Evolutionary conservation across 1,140 invertebrate species (phyloP).

Genomic region (Cyphomyrmex costatus): DNA sequence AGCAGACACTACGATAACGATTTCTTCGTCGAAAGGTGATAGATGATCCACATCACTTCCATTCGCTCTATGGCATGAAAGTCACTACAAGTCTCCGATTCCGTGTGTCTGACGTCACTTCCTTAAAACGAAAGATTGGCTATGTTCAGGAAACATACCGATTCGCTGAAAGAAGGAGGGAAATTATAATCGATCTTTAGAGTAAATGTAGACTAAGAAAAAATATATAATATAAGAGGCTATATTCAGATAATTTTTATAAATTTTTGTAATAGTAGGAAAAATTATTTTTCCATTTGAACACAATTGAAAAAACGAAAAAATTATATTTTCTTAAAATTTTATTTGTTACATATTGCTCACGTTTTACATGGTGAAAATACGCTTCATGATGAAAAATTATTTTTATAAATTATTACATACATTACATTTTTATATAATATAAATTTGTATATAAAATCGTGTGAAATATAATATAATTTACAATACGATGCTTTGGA

Average conservation of each 20-base stretch:
- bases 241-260: no score
- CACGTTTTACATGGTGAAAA: not conserved
- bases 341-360: not conserved
- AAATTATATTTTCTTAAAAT: not conserved
- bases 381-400: not conserved
- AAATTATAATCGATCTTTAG: not conserved
- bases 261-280: no score
- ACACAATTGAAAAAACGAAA: not conserved
- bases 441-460: no score
- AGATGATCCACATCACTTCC: slow-evolving; percentile 74
- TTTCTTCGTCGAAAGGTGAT: slow-evolving; percentile 5
- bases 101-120: slow-evolving; percentile 66
- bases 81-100: slow-evolving; percentile 23
- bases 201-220: not conserved
- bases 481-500: no score
- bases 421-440: no score
- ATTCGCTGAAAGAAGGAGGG: not conserved
- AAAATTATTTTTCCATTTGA: not conserved
- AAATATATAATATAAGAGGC: not conserved
- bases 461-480: no score
- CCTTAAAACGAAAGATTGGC: slow-evolving; percentile 40
- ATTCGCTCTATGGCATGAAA: slow-evolving; percentile 60
- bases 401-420: not conserved
- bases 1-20: slow-evolving; percentile 40
- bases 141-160: not conserved